Base-by-base conservation (phyloP, 2,797 vertebrate genomes). In the Thripadectes ignobilis region DNA sequence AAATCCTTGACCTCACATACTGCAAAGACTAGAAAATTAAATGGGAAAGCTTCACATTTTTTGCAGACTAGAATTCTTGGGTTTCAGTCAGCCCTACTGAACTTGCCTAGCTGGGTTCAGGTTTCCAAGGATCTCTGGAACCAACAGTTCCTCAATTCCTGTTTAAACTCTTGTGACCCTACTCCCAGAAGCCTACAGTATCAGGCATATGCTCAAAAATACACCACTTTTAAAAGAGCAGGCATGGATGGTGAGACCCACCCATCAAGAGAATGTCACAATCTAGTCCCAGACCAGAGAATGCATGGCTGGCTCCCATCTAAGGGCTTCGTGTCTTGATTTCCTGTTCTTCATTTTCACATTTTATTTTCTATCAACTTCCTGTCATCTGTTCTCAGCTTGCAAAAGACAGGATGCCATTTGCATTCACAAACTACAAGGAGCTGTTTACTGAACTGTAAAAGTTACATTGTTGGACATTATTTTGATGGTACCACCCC, bases 351-450 rank as follows among this genome's bases (percentile, higher is more conserved):
- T 89, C 46, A 49, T 82, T 68, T 86, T 88, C n/a, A 10, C 45
- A 16, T 73, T 93, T 85, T 92, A 85, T 91, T 95, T 94, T 96
- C 77, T 94, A 74, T 77, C 82, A 39, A 82, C 68, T 96, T 95
- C 93, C 90, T 92, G 59, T 83, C 82, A 48, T 68, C 62, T 84
- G 68, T 62, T 81, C 43, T 84, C 71, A 89, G 57, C 83, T 89
- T 88, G 83, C 79, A 93, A 78, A 94, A 45, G 62, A 73, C 92
- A 95, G 89, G 89, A 92, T 95, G 84, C 61, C 51, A 93, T 91
- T 94, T 94, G 81, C 85, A 89, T 94, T 93, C 75, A 71, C 72
- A 83, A 94, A 84, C 73, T 93, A 77, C 34, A 67, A 61, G 59
- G 38, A 94, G 67, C 14, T 57, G 89, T 89, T 94, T 80, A 85